phyloP scores from a whole-genome alignment of 2,888 invertebrate species.

The Hypomecis atomaria region DNA sequence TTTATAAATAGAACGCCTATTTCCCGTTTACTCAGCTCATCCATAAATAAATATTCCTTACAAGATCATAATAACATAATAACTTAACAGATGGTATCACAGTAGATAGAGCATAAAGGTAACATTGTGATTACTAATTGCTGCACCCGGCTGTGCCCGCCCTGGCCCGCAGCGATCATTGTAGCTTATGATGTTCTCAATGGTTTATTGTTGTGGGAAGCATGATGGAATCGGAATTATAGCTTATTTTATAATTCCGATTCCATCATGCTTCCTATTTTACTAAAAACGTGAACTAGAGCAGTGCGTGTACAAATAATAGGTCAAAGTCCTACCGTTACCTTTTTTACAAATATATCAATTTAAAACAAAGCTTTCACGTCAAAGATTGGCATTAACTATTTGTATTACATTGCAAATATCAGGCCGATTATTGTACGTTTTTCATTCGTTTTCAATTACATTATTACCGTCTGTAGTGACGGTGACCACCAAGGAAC shows the following conservation, averaged over 20 bases:
- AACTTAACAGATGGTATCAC: constrained; percentile 59
- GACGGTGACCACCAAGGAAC: constrained; percentile 47
- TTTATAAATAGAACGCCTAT: background rate
- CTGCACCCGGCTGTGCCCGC: constrained; percentile 67
- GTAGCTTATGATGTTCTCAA: constrained; percentile 46
- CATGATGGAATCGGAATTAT: constrained; percentile 11
- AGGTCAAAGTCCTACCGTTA: background rate
- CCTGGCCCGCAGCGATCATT: constrained; percentile 58
- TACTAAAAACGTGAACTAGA: background rate
- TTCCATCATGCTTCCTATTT: too few relatives aligned
- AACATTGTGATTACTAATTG: constrained; percentile 72
- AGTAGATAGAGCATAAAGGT: constrained; percentile 61
- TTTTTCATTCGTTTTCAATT: constrained; percentile 40
- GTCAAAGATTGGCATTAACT: constrained; percentile 20
- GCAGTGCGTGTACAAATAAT: background rate
- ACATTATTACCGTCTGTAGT: constrained; percentile 38
- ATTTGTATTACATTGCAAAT: constrained; percentile 30
- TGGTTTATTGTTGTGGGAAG: constrained; percentile 25
- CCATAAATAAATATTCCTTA: constrained; percentile 32
- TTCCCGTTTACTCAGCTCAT: background rate
- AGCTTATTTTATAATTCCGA: too few relatives aligned
- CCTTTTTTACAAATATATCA: constrained; percentile 9
- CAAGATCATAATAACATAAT: constrained; percentile 43
- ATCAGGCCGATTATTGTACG: constrained; percentile 31
- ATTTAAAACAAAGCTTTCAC: constrained; percentile 23